These are phyloP conservation scores for Elgaria multicarinata DNA, from an alignment of 2,113 vertebrate species.

Conservation along the genomic window DNA sequence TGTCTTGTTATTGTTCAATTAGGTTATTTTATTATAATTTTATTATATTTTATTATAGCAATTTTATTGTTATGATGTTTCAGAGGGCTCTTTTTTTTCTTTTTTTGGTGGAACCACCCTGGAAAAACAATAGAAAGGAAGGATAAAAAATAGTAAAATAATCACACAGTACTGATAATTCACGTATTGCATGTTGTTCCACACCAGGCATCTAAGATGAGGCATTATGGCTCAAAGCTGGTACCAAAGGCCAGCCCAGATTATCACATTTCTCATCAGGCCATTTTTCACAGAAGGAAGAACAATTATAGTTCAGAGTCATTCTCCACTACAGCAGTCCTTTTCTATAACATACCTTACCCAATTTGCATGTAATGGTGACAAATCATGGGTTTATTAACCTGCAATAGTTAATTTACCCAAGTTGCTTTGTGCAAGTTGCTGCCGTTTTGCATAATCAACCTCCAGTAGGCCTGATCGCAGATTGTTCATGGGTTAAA, in stretches of 20 bases:
- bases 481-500: too few relatives aligned
- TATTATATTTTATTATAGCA: too few relatives aligned
- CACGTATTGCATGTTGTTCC: background rate
- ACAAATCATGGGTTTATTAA: too few relatives aligned
- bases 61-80: background rate
- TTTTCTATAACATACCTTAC: background rate
- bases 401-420: too few relatives aligned
- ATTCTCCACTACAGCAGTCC: background rate
- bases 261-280: background rate
- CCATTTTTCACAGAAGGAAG: background rate
- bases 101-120: background rate
- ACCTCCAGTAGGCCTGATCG: too few relatives aligned
- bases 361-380: too few relatives aligned
- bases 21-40: background rate
- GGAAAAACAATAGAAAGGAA: background rate
- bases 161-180: background rate
- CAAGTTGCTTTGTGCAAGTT: too few relatives aligned
- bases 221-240: background rate
- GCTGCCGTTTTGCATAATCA: too few relatives aligned
- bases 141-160: background rate
- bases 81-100: too few relatives aligned
- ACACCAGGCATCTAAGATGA: background rate
- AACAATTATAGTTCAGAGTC: background rate
- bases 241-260: background rate
- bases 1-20: background rate